Percentiles rank a stretch among this genome's conserved stretches.
Conservation (phyloP, 2,888 invertebrate species). For the Pseudococcus viburni region DNA sequence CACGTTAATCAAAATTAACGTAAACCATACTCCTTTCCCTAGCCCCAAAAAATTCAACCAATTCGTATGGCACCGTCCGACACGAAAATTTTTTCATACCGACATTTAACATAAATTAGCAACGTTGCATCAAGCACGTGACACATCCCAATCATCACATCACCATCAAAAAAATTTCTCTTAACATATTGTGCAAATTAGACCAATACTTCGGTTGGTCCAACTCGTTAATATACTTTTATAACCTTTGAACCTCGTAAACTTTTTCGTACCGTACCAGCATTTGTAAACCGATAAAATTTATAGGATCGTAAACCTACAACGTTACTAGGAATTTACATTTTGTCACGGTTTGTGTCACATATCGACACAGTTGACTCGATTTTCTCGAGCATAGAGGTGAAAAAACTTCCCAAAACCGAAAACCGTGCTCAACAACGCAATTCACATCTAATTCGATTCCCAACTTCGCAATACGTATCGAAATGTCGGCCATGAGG, state of each 20-base stretch:
- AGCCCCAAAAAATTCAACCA: background rate
- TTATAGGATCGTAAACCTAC: constrained; percentile 42
- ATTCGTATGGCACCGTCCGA: background rate
- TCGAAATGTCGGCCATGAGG: background rate
- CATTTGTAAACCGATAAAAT: constrained; percentile 38
- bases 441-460: background rate
- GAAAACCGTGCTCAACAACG: background rate
- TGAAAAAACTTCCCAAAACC: background rate
- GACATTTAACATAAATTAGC: constrained; percentile 3
- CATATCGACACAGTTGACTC: background rate
- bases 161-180: background rate
- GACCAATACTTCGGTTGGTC: background rate
- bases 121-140: background rate
- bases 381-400: background rate
- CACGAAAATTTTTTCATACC: background rate
- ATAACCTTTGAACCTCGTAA: constrained; percentile 50
- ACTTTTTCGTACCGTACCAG: background rate
- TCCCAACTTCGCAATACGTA: background rate
- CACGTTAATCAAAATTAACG: background rate
- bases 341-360: background rate
- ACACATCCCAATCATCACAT: background rate
- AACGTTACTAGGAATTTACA: background rate
- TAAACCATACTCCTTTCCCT: background rate
- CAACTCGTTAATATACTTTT: constrained; percentile 26
- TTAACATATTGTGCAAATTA: constrained; percentile 14